Percentiles rank a stretch among this genome's conserved stretches.
These are phyloP conservation scores for Thera britannica DNA, from an alignment of 2,888 invertebrate genomes.

Conservation along the genomic window DNA sequence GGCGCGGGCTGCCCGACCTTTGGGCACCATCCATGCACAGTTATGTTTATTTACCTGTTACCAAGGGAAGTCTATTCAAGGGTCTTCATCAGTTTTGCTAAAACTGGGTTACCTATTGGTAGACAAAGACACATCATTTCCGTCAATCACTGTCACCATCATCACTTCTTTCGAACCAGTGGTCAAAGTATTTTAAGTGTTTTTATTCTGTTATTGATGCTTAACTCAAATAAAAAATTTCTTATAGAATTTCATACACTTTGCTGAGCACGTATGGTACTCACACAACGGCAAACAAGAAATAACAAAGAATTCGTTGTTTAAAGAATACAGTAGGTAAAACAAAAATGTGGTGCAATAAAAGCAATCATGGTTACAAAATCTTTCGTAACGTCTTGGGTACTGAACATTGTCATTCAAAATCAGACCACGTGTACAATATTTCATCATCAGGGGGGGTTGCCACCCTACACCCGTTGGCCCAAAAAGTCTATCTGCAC, in stretches of 20 bases:
- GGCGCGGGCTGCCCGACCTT: slow-evolving; percentile 70
- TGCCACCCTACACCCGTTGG: slow-evolving; percentile 48
- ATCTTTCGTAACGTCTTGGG: slow-evolving; percentile 61
- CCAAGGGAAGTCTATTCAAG: slow-evolving; percentile 19
- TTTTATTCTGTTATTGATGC: no score
- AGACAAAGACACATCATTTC: background rate
- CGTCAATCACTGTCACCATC: no score
- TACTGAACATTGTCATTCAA: slow-evolving; percentile 87
- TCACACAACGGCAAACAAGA: background rate
- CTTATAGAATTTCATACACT: no score
- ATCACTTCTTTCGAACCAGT: no score
- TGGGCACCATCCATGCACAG: slow-evolving; percentile 63
- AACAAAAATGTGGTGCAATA: slow-evolving; percentile 50
- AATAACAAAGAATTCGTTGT: no score
- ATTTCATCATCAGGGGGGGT: slow-evolving; percentile 87
- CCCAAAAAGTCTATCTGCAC: slow-evolving; percentile 84
- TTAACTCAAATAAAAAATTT: no score
- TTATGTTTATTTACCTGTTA: slow-evolving; percentile 59
- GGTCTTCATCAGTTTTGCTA: background rate
- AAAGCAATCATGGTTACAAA: slow-evolving; percentile 42
- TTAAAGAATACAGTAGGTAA: background rate
- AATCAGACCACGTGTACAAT: slow-evolving; percentile 90
- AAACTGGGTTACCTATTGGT: background rate
- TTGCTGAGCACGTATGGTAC: background rate
- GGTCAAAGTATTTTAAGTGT: no score